phyloP scores from a whole-genome alignment of 2,113 vertebrate genomes.

The Calidris pugnax region DNA sequence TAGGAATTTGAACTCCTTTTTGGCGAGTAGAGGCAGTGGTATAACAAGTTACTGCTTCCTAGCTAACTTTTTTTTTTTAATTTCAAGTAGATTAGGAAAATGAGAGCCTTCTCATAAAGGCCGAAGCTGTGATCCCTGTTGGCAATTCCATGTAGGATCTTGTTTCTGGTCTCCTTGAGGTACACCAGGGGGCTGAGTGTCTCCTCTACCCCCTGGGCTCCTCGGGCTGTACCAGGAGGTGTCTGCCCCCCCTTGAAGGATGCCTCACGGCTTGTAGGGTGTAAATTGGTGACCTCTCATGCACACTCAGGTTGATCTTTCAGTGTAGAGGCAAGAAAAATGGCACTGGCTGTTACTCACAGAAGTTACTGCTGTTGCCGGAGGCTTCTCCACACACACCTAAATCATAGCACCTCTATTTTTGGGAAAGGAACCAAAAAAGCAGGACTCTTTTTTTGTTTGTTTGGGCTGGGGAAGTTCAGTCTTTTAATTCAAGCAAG shows the following conservation, averaged over 20 bases:
- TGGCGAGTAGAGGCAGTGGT: background rate
- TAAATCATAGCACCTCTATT: background rate
- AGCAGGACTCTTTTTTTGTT: too few relatives aligned
- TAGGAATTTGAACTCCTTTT: background rate
- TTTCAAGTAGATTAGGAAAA: background rate
- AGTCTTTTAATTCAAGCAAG: too few relatives aligned
- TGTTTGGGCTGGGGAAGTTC: too few relatives aligned
- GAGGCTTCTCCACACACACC: background rate
- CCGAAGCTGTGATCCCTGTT: background rate
- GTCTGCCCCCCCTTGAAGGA: background rate
- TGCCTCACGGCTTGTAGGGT: background rate
- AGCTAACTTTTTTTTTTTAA: too few relatives aligned
- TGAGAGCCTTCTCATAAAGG: background rate
- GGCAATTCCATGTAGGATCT: background rate
- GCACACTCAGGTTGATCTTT: background rate
- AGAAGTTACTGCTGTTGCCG: accelerated
- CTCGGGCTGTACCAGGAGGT: background rate
- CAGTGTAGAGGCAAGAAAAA: background rate
- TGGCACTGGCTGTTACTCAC: background rate
- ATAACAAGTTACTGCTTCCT: background rate
- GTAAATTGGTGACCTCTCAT: background rate
- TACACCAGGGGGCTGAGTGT: background rate
- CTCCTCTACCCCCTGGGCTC: background rate
- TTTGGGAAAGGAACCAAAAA: background rate
- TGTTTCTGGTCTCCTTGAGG: background rate